A percentile compares a stretch with the other conserved stretches of the same genome.
Conservation (phyloP, 1,140 invertebrate genomes). For the Brachionus sp. region DNA sequence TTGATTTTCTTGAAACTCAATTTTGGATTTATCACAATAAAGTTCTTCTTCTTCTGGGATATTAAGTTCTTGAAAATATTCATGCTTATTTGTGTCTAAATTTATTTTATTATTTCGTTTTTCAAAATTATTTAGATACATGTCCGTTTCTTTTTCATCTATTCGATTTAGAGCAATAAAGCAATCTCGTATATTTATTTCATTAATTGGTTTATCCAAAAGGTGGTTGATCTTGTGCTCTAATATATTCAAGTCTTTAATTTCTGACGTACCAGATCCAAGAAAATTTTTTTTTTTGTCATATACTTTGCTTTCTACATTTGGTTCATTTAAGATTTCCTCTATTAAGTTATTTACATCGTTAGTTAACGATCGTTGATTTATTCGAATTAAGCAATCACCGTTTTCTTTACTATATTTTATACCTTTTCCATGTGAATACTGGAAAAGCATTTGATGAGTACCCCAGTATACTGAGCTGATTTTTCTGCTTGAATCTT, state of each 20-base stretch:
- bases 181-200: constrained; percentile 27
- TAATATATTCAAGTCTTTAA: too few relatives aligned
- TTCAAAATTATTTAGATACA: constrained; percentile 30
- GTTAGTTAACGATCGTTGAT: constrained; percentile 10
- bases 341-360: constrained; percentile 31
- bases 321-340: constrained; percentile 42
- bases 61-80: neutral
- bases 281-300: neutral
- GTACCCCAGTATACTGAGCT: constrained; percentile 39
- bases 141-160: neutral
- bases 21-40: neutral
- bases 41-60: neutral
- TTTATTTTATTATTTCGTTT: neutral
- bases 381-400: constrained; percentile 29
- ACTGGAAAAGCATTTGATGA: constrained; percentile 40
- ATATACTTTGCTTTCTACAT: neutral
- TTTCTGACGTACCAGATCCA: neutral
- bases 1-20: neutral
- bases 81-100: neutral
- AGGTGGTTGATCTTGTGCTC: neutral
- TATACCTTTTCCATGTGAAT: constrained; percentile 27
- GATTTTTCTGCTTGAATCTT: neutral
- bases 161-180: neutral
- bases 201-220: neutral
- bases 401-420: neutral